Percentiles rank a stretch among this genome's conserved stretches.
phyloP scores from a whole-genome alignment of 2,888 invertebrate species.

The Dynastes maya region DNA sequence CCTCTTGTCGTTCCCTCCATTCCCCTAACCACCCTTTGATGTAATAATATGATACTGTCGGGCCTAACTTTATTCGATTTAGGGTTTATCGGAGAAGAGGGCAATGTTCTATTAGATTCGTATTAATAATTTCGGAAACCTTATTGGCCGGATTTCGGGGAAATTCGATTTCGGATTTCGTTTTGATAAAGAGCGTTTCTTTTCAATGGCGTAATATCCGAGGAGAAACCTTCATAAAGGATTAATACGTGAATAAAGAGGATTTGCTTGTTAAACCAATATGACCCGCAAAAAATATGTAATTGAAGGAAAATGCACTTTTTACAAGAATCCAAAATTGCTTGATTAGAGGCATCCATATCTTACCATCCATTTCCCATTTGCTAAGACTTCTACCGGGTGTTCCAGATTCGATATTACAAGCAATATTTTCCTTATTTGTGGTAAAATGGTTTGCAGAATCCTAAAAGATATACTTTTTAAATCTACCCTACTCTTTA shows the following conservation, averaged over 20 bases:
- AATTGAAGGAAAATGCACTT: no score
- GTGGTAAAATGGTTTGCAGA: no score
- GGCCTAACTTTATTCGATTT: slow-evolving; percentile 29
- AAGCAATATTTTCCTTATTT: no score
- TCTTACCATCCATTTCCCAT: no score
- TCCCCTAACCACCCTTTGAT: slow-evolving; percentile 21
- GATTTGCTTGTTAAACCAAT: no score
- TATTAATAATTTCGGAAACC: slow-evolving; percentile 29
- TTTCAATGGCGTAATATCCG: background rate
- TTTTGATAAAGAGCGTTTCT: background rate
- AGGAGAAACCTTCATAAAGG: background rate
- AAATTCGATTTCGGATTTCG: slow-evolving; percentile 22
- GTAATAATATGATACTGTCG: slow-evolving; percentile 31
- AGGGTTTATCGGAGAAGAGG: slow-evolving; percentile 22
- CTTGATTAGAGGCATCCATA: no score
- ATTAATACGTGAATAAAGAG: background rate
- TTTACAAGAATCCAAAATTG: no score
- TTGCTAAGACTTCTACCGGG: no score
- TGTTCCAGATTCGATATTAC: no score
- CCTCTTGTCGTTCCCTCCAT: background rate
- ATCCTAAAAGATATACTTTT: no score
- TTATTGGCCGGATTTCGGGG: slow-evolving; percentile 2
- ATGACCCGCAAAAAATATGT: no score
- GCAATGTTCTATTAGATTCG: slow-evolving; percentile 30
- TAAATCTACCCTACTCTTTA: no score